Percentiles rank a stretch among this genome's conserved stretches.
These are phyloP conservation scores for Heliconius hortense DNA, from an alignment of 2,888 invertebrate genomes.

Conservation along the genomic window DNA sequence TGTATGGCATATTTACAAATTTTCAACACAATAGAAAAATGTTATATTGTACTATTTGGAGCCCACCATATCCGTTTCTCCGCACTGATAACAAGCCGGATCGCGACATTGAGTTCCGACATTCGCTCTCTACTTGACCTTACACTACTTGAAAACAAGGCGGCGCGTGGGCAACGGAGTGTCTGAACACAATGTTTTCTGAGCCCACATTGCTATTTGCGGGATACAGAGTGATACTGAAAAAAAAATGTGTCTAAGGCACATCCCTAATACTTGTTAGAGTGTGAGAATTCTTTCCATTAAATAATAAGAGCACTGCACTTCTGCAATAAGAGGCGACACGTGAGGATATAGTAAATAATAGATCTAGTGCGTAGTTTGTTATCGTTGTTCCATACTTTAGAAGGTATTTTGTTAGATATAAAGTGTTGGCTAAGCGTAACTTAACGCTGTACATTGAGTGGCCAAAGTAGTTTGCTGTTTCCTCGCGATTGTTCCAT, in stretches of 20 bases:
- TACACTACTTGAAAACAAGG: too few relatives aligned
- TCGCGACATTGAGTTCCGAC: too few relatives aligned
- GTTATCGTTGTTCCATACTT: neutral
- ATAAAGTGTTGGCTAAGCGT: neutral
- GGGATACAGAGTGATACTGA: neutral
- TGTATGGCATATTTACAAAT: too few relatives aligned
- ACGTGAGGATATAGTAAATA: constrained; percentile 13
- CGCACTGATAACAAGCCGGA: neutral
- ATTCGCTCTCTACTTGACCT: too few relatives aligned
- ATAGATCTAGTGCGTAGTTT: neutral
- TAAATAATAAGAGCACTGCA: constrained; percentile 14
- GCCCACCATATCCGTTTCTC: neutral
- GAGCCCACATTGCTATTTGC: neutral
- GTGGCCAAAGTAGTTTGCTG: neutral
- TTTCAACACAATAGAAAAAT: too few relatives aligned
- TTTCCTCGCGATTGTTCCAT: neutral
- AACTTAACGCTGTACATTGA: neutral
- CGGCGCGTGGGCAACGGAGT: neutral
- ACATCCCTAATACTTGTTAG: neutral
- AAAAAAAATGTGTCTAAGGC: neutral
- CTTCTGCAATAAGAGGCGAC: neutral
- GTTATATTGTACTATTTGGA: too few relatives aligned
- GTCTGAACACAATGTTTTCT: neutral
- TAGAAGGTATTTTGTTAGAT: neutral
- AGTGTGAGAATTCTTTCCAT: constrained; percentile 4